A percentile compares a stretch with the other conserved stretches of the same genome.
Conservation (phyloP, 2,113 vertebrate species). For the Seriola rivoliana region DNA sequence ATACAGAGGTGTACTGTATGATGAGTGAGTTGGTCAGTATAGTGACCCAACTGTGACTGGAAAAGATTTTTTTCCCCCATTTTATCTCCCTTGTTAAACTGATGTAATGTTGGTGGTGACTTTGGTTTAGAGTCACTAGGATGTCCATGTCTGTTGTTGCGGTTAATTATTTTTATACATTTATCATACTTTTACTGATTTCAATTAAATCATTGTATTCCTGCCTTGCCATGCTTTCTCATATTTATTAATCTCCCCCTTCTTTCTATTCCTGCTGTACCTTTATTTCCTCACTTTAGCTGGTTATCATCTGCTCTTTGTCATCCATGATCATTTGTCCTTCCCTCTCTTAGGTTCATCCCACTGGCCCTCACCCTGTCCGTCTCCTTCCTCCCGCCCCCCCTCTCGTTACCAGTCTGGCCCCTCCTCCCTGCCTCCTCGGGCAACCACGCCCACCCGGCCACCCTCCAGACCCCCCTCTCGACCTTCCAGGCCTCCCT, state of each 20-base stretch:
- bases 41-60: neutral
- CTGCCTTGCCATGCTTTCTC: conserved; percentile 31
- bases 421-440: conserved; percentile 98
- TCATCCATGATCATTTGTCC: conserved; percentile 78
- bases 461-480: conserved; percentile 99
- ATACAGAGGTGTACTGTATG: neutral
- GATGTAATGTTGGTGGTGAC: neutral
- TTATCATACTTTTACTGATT: neutral
- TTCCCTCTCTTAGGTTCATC: conserved; percentile 90
- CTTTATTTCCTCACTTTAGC: conserved; percentile 69
- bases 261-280: conserved; percentile 79
- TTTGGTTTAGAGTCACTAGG: neutral
- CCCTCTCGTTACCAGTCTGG: conserved; percentile 99
- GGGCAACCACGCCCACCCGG: conserved; percentile 98
- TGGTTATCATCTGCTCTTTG: conserved; percentile 48
- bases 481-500: conserved; percentile 97
- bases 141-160: conserved; percentile 15
- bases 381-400: conserved; percentile 98
- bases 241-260: conserved; percentile 37
- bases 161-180: conserved; percentile 8
- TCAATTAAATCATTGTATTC: conserved; percentile 13
- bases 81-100: neutral
- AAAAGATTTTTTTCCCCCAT: neutral
- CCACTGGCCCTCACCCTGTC: conserved; percentile 99
- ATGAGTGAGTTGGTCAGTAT: conserved; percentile 2